Base-by-base conservation (phyloP, 1,140 invertebrate species). In the Homalodisca vitripennis region DNA sequence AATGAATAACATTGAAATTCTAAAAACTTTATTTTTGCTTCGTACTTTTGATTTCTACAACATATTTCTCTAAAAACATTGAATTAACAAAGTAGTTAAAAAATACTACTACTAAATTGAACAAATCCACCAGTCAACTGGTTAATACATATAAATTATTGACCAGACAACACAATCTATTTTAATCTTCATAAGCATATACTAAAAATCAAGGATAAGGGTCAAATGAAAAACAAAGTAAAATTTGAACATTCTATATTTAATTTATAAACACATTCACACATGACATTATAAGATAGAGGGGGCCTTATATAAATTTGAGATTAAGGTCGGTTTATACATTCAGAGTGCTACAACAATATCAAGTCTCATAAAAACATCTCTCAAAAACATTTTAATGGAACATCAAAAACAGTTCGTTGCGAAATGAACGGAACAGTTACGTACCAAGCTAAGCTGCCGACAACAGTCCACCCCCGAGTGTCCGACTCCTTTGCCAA, bases 211-310 rank as follows among this genome's bases (percentile, higher is more conserved):
- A n/a, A n/a, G n/a, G n/a, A n/a, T n/a, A n/a, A n/a, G n/a, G n/a
- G n/a, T n/a, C n/a, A n/a, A 41, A 41, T 41, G 17, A 41, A 41
- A 41, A 41, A 41, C 34, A 6, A 41, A 60, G 13, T 60, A 60
- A 60, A 60, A 60, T 60, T 60, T 60, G 55, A 60, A 60, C 55
- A 60, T 60, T 60, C 55, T 60, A 60, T 60, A 60, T 60, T 60
- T 60, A 60, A 60, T 60, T 60, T 60, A 60, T 60, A 60, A 60
- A 60, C 55, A 60, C 55, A 60, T 60, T 60, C 55, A 60, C 55
- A 60, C 55, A 60, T 60, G 55, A 60, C 55, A 60, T 60, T 60
- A 60, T 60, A 60, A 60, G 55, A 60, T 60, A 27, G 55, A 60
- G 55, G 55, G 55, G 55, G 55, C 29, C 26, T 60, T 60, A 60